Evolutionary conservation across 2,888 invertebrate species (phyloP).

Genomic region (Pyralis farinalis): DNA sequence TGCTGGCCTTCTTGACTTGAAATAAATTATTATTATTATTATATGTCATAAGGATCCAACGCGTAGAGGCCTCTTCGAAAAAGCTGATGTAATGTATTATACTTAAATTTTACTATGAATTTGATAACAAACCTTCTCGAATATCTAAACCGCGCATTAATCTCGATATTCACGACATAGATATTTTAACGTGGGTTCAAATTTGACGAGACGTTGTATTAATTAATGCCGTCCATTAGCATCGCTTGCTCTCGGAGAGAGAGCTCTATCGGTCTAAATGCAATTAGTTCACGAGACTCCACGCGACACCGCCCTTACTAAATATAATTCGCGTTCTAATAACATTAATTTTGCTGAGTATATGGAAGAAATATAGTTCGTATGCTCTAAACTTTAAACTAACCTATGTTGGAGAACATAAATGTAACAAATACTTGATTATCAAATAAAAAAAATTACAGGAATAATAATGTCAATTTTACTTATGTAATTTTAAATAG

Average conservation of each 20-base stretch:
- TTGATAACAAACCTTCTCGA: too few species aligned
- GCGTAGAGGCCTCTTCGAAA: too few species aligned
- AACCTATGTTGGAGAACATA: too few species aligned
- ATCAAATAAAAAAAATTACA: too few species aligned
- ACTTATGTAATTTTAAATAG: too few species aligned
- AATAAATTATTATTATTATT: too few species aligned
- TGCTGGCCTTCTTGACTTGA: too few species aligned
- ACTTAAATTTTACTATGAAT: too few species aligned
- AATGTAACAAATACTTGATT: too few species aligned
- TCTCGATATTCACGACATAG: conserved; percentile 40
- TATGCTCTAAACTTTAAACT: neutral
- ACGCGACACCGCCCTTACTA: conserved; percentile 56
- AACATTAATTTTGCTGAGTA: conserved; percentile 57
- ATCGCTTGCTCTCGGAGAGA: conserved; percentile 63
- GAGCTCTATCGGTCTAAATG: conserved; percentile 68
- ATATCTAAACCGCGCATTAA: conserved; percentile 31
- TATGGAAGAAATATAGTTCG: conserved; percentile 61
- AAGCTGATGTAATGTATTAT: too few species aligned
- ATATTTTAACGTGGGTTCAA: conserved; percentile 53
- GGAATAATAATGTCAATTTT: too few species aligned
- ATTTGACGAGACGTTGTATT: conserved; percentile 70
- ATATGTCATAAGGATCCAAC: too few species aligned
- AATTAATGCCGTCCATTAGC: conserved; percentile 78
- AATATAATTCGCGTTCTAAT: conserved; percentile 70
- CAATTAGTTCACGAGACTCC: conserved; percentile 64